Evolutionary conservation across 2,797 vertebrate genomes (phyloP), one percentile per base, ranked within the genome.

Genomic region (Catostomus latipinnis): DNA sequence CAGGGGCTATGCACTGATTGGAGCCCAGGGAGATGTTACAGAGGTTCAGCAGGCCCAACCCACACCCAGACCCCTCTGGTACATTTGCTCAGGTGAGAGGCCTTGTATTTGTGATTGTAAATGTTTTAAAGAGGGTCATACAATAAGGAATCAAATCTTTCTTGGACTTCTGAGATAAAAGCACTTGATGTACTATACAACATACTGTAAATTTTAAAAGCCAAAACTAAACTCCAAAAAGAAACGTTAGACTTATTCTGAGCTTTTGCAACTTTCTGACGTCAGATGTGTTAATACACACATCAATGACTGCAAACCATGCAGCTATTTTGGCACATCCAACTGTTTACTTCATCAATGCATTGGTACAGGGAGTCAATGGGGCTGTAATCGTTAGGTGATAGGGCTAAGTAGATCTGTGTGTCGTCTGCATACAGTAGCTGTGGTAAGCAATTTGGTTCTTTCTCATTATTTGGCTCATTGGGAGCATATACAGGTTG

Each of bases 41-140:
- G 96, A 97, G 75, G 84, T 97, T 70, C 94, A 96, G 87, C 94
- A 92, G 83, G 90, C 87, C 5, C 91, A 94, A 11, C 62, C 92
- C 0, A 61, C 92, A 12, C 85, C 86, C 79, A 92, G 96, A 69
- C 96, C 96, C 0, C 90, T 99, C 22, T 99, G 98, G 98, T 99
- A 96, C 87, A 88, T 99, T 88, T 99, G 97, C 82, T 98, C 98
- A 83, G 98, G 98, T 99, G 87, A 88, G 91, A 46, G 9, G 1
- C 13, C 45, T 13, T 53, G 8, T 8, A 9, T 45, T 13, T 45
- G 6, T 1, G 11, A 71, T 65, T 6, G 9, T 48, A 22, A 65
- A 72, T 1, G 12, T 9, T 43, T 53, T 34, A n/a, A 10, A 18
- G 6, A 0, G 22, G 34, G 7, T 61, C 9, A 22, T 18, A 34